Base-by-base conservation (phyloP, 2,888 invertebrate species). In the Plebejus anna region DNA sequence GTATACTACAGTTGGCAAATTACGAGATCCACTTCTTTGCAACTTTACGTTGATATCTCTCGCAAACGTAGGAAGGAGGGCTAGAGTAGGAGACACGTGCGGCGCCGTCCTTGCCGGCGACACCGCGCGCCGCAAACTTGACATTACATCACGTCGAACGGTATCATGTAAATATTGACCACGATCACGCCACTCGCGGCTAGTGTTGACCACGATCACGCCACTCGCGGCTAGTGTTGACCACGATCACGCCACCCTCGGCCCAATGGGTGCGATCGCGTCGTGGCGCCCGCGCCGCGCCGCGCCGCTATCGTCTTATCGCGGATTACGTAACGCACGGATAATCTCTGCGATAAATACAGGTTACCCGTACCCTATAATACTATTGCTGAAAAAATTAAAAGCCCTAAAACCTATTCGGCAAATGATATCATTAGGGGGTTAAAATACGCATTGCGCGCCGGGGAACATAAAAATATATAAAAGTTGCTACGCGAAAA, bases 141-240 rank as follows among this genome's bases (percentile, higher is more conserved):
- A 79, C 77, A 87, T 91, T 90, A 91, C 90, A 90, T 91, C 91
- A 91, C 85, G 82, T 83, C 88, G 88, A 86, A 85, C 88, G 88
- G 22, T 22, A 22, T 88, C 90, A 89, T 85, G 89, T 90, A 91
- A 93, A 93, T 92, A 92, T 92, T 91, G 90, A 89, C 87, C 86
- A 87, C 86, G 87, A 89, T 89, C 89, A 89, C 88, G 87, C 88
- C 89, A 89, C 87, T 83, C 80, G 83, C 81, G 82, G 85, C 85
- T 85, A 38, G 38, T 38, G 38, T 38, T 1, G 6, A 47, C 47
- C 47, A 51, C 13, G 51, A 90, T 91, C 91, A 90, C 85, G 82
- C 83, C 88, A 86, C 85, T 88, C 88, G 88, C 90, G 89, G 89
- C 89, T 90, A 92, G 92, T 92, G 91, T 91, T 90, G 90, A 89